Evolutionary conservation across 2,113 vertebrate species (phyloP).

Genomic region (Catharus fuscescens): DNA sequence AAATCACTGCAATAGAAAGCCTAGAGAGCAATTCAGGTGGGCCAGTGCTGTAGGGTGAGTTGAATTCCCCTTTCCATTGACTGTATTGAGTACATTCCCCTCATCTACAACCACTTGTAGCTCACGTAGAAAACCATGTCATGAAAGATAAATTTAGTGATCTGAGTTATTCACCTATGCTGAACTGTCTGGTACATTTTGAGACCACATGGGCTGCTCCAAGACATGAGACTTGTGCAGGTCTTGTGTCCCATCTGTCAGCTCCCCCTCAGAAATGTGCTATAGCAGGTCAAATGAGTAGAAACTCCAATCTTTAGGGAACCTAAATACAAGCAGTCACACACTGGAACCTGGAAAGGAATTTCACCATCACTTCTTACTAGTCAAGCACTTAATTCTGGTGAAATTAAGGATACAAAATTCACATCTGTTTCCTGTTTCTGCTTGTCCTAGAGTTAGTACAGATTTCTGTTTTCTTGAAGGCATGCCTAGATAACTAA

Average conservation of each 20-base stretch:
- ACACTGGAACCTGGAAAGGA: not conserved
- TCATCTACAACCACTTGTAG: not conserved
- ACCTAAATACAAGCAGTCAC: not conserved
- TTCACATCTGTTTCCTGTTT: not conserved
- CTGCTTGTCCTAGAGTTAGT: not conserved
- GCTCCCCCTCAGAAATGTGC: not conserved
- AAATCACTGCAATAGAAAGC: not conserved
- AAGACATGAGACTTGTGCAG: rapidly evolving
- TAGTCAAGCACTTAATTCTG: not conserved
- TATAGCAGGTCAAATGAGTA: not conserved
- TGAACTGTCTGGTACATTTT: not conserved
- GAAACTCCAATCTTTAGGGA: not conserved
- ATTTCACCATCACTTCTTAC: not conserved
- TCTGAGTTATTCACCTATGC: not conserved
- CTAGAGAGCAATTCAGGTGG: not conserved
- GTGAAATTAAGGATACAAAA: not conserved
- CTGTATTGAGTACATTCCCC: not conserved
- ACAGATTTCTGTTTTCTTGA: not conserved
- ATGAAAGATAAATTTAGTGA: not conserved
- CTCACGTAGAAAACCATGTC: not conserved
- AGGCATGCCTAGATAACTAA: not conserved
- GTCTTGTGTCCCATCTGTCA: not conserved
- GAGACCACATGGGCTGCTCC: not conserved
- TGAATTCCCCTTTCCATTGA: not conserved
- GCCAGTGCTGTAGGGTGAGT: not conserved